Evolutionary conservation across 2,113 vertebrate species (phyloP), one percentile per base, ranked within the genome.

Genomic region (Platycercus adscitus): DNA sequence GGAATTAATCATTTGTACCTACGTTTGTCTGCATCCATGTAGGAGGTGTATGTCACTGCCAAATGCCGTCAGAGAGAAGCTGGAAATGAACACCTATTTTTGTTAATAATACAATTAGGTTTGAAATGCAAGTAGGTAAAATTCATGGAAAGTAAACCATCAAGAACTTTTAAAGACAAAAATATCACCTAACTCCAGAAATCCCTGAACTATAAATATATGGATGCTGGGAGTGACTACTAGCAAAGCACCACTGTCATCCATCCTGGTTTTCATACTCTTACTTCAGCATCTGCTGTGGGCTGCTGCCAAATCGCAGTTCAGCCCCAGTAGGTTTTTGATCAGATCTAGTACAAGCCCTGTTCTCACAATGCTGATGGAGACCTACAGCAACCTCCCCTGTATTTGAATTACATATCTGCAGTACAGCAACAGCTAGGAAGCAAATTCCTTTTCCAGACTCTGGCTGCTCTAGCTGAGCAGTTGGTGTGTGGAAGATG

Each of bases 191-290:
- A 28, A 14, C 4, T 37, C 46, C 1, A 1, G 13, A 61, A 81
- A 31, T 12, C 46, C 41, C 39, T 37, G 18, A 71, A 21, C 50
- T 75, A 19, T 6, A 35, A 55, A 23, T 9, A 14, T 11, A 10
- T 1, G 39, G 50, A 31, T 55, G 25, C 24, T 47, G 56, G 44
- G 21, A 28, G 6, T 3, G 11, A 10, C 37, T 52, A 39, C 8
- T 24, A 52, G 76, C 0, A 0, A 41, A 46, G 25, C 14, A 31
- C 7, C 37, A 5, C 19, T 12, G 2, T 24, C 20, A 10, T 70
- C n/a, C 33, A 18, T 13, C 60, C 19, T 5, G 1, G 11, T 29
- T 52, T 26, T 53, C 41, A 19, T 7, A 2, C 12, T 29, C 33
- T 25, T 65, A 50, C 46, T 26, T 31, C 39, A 43, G n/a, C 43